Evolutionary conservation across 1,140 invertebrate genomes (phyloP), one percentile per base, ranked within the genome.

Genomic region (Dufourea novaeangliae): DNA sequence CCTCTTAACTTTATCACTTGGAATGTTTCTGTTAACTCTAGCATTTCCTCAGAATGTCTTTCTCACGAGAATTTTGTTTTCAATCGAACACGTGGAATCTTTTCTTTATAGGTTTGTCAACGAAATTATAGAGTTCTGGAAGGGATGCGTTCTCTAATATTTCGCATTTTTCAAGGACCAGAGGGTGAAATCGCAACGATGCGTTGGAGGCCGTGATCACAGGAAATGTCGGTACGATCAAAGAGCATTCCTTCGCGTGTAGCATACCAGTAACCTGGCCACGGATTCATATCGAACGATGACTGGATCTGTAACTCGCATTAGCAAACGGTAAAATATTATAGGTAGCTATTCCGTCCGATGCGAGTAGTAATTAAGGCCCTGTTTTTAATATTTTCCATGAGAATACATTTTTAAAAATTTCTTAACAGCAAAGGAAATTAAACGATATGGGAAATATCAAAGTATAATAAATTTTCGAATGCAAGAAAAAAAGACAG

Each of bases 181-280:
- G 37, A 59, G 41, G 78, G 68, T 72, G 79, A 52, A 54, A 61
- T 70, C 75, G 71, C 78, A 78, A n/a, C 76, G n/a, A 68, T 66
- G 66, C 56, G 69, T 46, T 59, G 32, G 77, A 67, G 75, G 57
- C 78, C 61, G 80, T 70, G 59, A 69, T 81, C 71, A 64, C 50
- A 50, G 68, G 72, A 73, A 86, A 83, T 76, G 79, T 69, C 41
- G 73, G 73, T 59, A 85, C 80, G 80, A 86, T 88, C 83, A 87
- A 87, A 88, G 81, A 68, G 63, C 85, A 88, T 88, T 87, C 81
- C 86, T 79, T 71, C n/a, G 72, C 61, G 73, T 56, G 79, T 73
- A 88, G 86, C 69, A 83, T 59, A 78, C 80, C 37, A 34, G 37
- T 59, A 59, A 80, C 39, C 57, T 50, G n/a, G 57, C 63, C 77